A percentile compares a stretch with the other conserved stretches of the same genome.
Evolutionary conservation across 2,797 vertebrate genomes (phyloP).

Genomic region (Enteromius afrohamiltoni): DNA sequence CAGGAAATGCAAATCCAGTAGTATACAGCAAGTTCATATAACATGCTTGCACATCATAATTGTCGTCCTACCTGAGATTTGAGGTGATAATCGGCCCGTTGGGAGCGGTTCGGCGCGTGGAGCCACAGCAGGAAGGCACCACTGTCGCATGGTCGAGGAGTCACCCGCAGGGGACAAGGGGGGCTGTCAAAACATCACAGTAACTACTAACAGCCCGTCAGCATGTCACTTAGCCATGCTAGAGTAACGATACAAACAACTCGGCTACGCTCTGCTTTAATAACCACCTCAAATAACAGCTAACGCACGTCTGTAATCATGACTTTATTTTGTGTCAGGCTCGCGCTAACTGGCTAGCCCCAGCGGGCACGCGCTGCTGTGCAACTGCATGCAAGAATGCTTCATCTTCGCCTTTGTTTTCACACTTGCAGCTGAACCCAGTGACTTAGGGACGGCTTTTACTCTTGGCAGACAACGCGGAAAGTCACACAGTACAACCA

Average conservation of each 20-base stretch:
- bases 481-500: background rate
- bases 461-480: slow-evolving; percentile 1
- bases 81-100: slow-evolving; percentile 76
- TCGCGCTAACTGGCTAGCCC: slow-evolving; percentile 64
- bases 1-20: background rate
- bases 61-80: slow-evolving; percentile 72
- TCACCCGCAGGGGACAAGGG: slow-evolving; percentile 68
- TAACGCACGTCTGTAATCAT: background rate
- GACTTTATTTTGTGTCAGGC: slow-evolving; percentile 65
- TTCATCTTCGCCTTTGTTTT: slow-evolving; percentile 31
- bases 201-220: background rate
- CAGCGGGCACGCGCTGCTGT: slow-evolving; percentile 44
- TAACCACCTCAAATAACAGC: background rate
- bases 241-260: slow-evolving; percentile 13
- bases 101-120: slow-evolving; percentile 79
- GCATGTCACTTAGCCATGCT: slow-evolving; percentile 17
- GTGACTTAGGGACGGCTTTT: background rate
- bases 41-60: background rate
- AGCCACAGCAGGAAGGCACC: slow-evolving; percentile 82
- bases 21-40: background rate
- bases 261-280: background rate
- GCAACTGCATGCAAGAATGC: slow-evolving; percentile 28
- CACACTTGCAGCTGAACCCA: slow-evolving; percentile 29
- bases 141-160: slow-evolving; percentile 82
- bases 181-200: slow-evolving; percentile 52